Evolutionary conservation across 2,113 vertebrate species (phyloP).

Genomic region (Anolis carolinensis): DNA sequence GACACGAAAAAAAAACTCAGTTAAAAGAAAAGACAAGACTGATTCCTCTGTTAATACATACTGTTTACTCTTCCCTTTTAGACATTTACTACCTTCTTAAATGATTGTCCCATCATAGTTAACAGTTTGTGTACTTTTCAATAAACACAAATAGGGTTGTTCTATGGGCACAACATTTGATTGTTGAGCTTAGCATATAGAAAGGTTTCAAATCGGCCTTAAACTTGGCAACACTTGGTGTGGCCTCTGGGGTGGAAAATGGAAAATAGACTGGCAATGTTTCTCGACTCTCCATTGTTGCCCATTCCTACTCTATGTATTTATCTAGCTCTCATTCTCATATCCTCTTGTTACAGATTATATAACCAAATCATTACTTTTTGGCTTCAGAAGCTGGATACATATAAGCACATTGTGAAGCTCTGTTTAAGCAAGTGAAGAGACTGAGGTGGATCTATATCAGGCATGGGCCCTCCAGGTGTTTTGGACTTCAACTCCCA

Average conservation of each 20-base stretch:
- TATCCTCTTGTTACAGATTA: background rate
- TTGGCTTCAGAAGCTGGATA: background rate
- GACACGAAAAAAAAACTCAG: too few relatives aligned
- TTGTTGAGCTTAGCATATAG: background rate
- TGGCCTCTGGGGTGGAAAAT: too few relatives aligned
- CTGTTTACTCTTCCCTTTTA: background rate
- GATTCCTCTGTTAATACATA: background rate
- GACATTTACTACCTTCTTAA: background rate
- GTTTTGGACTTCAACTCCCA: too few relatives aligned
- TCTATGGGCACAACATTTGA: background rate
- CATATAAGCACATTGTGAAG: background rate
- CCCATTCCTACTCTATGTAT: background rate
- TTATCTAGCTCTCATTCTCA: slow-evolving; percentile 1
- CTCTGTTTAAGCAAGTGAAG: background rate
- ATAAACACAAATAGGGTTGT: background rate
- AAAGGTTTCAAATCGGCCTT: background rate
- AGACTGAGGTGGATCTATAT: background rate
- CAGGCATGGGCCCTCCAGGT: too few relatives aligned
- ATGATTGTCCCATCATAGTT: background rate
- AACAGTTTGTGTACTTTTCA: background rate
- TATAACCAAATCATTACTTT: slow-evolving; percentile 8
- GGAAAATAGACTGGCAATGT: too few relatives aligned
- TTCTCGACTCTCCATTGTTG: too few relatives aligned
- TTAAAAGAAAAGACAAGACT: background rate
- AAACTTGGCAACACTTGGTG: background rate